Percentiles rank a stretch among this genome's conserved stretches.
These are phyloP conservation scores for Dynastes hyllus DNA, from an alignment of 2,888 invertebrate genomes.

Conservation along the genomic window DNA sequence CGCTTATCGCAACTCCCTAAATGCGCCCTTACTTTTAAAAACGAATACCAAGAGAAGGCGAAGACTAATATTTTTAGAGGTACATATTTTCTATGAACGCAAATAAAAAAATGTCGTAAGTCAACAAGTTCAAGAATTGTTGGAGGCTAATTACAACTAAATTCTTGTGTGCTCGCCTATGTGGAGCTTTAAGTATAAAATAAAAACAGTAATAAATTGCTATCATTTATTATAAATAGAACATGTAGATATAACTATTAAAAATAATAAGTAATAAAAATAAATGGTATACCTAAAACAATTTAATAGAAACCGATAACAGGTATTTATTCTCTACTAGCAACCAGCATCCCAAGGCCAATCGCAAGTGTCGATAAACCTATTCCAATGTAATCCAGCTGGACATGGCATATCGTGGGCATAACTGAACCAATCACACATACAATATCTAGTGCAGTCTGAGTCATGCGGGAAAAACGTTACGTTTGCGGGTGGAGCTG, in stretches of 20 bases:
- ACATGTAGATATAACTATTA: neutral
- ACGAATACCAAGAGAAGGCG: too few relatives aligned
- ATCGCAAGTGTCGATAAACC: neutral
- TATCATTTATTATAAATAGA: neutral
- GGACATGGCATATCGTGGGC: slow-evolving; percentile 27
- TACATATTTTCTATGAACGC: too few relatives aligned
- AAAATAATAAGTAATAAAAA: neutral
- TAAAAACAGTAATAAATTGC: neutral
- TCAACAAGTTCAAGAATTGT: too few relatives aligned
- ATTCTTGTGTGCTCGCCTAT: too few relatives aligned
- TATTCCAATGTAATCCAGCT: slow-evolving; percentile 16
- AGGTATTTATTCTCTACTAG: neutral
- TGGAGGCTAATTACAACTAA: too few relatives aligned
- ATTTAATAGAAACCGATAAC: neutral
- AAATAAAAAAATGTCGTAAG: too few relatives aligned
- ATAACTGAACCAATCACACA: slow-evolving; percentile 14
- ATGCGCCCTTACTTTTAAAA: too few relatives aligned
- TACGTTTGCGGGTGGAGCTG: slow-evolving; percentile 18
- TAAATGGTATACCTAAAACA: neutral
- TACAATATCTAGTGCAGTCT: slow-evolving; percentile 27
- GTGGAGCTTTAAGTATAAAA: too few relatives aligned
- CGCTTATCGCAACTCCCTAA: too few relatives aligned
- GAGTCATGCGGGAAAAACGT: slow-evolving; percentile 21
- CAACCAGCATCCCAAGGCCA: slow-evolving; percentile 28
- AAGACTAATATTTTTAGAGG: too few relatives aligned